Evolutionary conservation across 2,797 vertebrate species (phyloP), one percentile per base, ranked within the genome.

Genomic region (Megaceryle alcyon): DNA sequence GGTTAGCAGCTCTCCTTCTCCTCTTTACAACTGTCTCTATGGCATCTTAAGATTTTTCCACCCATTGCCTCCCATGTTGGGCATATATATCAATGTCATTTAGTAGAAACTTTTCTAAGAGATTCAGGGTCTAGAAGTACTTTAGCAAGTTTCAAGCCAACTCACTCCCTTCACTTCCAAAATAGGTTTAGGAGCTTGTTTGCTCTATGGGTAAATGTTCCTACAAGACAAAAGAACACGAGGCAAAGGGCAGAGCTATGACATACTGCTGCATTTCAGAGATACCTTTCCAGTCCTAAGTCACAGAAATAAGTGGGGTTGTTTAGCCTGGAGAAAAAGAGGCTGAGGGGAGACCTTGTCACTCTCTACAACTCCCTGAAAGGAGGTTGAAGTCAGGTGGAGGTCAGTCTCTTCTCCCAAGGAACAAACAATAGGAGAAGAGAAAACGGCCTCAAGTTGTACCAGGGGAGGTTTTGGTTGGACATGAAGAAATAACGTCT

Each of bases 191-290:
- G 18, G 44, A 84, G 14, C 17, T 90, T 63, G 23, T 91, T 79
- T 78, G 18, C 9, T 66, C 25, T 76, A 31, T 26, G 25, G 1
- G 4, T 59, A 41, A 21, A 59, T 82, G 82, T 63, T 63, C 41
- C 68, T 71, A 14, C 31, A 66, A 44, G n/a, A 85, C 8, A 35
- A 44, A 46, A 81, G 82, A 69, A 8, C 37, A 18, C 9, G 19
- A 82, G 14, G 12, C n/a, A 88, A 31, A 3, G 4, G 20, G 41
- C 57, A 91, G 65, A 84, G n/a, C 54, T 84, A 21, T n/a, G 13
- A 13, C 9, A 48, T 83, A n/a, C 18, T 0, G 0, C 0, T 35
- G 33, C 28, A 31, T 83, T 87, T 86, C 6, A 1, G 2, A 53
- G 25, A 22, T 25, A 21, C n/a, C 28, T 56, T 89, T 73, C 51